Evolutionary conservation across 2,888 invertebrate species (phyloP), one percentile per base, ranked within the genome.

Genomic region (Drosophila peninsularis): DNA sequence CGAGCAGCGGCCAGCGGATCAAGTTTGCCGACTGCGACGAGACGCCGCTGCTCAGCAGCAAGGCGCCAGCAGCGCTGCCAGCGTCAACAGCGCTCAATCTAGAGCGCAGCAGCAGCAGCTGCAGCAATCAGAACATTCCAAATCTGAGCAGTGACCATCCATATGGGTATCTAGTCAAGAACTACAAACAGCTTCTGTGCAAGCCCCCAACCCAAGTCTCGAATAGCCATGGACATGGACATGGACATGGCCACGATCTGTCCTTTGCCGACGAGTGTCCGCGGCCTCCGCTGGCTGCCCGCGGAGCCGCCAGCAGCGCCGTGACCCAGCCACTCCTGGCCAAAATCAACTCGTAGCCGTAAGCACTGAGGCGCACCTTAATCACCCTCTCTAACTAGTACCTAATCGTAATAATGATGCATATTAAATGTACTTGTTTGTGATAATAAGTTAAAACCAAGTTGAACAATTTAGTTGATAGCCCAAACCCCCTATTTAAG

Each of bases 241-340:
- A 62, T 42, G 77, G 57, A 19, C 71, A 71, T 21, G 71, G 58
- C 27, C 62, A 62, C 34, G 65, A 78, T 13, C 24, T 77, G 17
- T 49, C 66, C n/a, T 17, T 76, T 47, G 53, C 64, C 6, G 79
- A 79, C 5, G 80, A 78, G 6, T 74, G 64, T 53, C 57, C 76
- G 13, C 61, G 64, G 41, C 68, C 70, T 1, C 53, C 63, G n/a
- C 62, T 78, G 47, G 37, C 62, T 41, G 78, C 72, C 27, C 74
- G 63, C 17, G 76, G 66, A n/a, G 34, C 55, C 13, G 61, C 60
- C 3, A 61, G 57, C 54, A 73, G 73, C 62, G 78, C 79, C 45
- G 91, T 90, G 1, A 91, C 91, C 13, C 92, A 92, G 66, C 92
- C 92, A 27, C 79, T 92, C 49, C 65, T 92, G 74, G 86, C 90